phyloP scores from a whole-genome alignment of 2,113 vertebrate species.

The Poeciliopsis retropinna region DNA sequence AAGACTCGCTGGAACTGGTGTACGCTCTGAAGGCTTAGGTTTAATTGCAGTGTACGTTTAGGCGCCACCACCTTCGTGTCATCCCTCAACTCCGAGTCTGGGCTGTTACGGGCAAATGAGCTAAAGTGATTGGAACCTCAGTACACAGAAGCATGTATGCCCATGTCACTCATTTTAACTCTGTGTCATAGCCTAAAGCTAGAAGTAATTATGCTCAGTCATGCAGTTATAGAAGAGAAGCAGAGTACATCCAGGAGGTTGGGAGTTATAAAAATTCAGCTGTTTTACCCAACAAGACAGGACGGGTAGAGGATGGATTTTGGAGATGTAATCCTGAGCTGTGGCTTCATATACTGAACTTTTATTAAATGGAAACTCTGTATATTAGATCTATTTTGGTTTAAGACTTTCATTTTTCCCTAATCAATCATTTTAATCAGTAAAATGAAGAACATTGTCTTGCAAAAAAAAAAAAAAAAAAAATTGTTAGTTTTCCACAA shows the following conservation, averaged over 20 bases:
- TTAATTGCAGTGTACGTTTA: constrained; percentile 5
- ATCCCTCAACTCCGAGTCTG: constrained; percentile 80
- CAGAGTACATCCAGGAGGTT: constrained; percentile 14
- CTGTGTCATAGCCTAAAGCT: constrained; percentile 23
- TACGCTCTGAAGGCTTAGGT: background rate
- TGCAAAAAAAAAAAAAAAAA: background rate
- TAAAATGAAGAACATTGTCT: background rate
- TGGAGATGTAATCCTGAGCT: background rate
- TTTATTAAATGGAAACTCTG: no score
- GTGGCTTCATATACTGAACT: background rate
- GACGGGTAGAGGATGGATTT: background rate
- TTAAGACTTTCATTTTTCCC: background rate
- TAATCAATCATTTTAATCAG: no score
- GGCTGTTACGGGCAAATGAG: constrained; percentile 2
- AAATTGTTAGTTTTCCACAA: background rate
- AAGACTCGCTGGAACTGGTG: constrained; percentile 14
- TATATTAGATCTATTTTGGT: no score
- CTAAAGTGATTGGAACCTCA: constrained; percentile 31
- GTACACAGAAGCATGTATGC: background rate
- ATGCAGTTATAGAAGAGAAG: constrained; percentile 16
- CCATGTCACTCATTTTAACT: constrained; percentile 20
- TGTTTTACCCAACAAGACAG: background rate
- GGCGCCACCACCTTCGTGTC: constrained; percentile 58
- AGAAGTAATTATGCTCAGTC: constrained; percentile 42
- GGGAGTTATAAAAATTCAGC: background rate